Base-by-base conservation (phyloP, 2,888 invertebrate species). In the Cantharis flavilabris region DNA sequence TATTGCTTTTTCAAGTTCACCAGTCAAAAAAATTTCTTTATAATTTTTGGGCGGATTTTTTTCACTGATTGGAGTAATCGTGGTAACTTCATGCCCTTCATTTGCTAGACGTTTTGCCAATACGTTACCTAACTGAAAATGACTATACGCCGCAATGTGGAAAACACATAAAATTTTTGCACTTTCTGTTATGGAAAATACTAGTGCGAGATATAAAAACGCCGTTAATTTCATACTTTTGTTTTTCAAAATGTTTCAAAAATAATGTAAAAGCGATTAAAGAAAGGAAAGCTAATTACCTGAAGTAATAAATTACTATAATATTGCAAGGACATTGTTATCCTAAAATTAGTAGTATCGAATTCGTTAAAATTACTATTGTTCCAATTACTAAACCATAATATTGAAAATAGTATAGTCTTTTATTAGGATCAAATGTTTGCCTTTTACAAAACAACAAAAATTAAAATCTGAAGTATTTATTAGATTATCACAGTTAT, bases 81-180 rank as follows among this genome's bases (percentile, higher is more conserved):
- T 80, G 3, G 86, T 86, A 14, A 90, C 86, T 71, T 88, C 86
- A 80, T 90, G 90, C 3, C 89, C 90, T 62, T 88, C 81, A 9
- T 71, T 77, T 3, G 84, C 84, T 23, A 86, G 65, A 70, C 82
- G 82, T 71, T 79, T 81, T 77, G 85, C 79, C 9, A 85, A 73
- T 3, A 80, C 81, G 71, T 81, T 80, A 10, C 80, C 83, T 62
- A 85, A 76, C 26, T 81, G 80, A 14, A 80, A 83, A 79, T 85
- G 85, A n/a, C 85, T 84, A 33, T 78, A 79, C 13, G 82, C 81
- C 13, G 82, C 80, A 49, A 82, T 71, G 5, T 84, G 83, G 73
- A 85, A 82, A 65, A 85, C 73, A 23, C 83, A 84, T 49, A 85
- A 80, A 28, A 85, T 85, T 62, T 62, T 20, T 5, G 73, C 76